Evolutionary conservation across 2,888 invertebrate species (phyloP), one percentile per base, ranked within the genome.

Genomic region (Eristalinus sepulchralis): DNA sequence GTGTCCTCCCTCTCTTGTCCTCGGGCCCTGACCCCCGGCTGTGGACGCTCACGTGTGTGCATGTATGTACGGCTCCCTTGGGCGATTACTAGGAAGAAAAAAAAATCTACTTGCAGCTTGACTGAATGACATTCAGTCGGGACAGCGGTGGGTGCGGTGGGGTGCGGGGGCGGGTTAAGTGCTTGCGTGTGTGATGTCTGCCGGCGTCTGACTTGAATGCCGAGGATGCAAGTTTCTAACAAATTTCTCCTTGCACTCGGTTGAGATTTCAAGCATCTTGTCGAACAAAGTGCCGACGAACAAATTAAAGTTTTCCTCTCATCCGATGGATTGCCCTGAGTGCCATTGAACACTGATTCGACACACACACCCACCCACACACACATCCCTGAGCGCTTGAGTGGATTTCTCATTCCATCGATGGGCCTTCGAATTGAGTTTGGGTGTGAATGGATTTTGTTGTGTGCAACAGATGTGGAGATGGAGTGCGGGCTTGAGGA

Each of bases 271-370:
- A 24, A 57, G 24, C 22, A 53, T 13, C 63, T 20, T 59, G 34
- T 33, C 36, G 34, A 55, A 22, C 27, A 73, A 64, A 13, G 66
- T 36, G 64, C 53, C 62, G 66, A 60, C 70, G 55, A 60, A 53
- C 70, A 80, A 71, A 63, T 55, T 75, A 71, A 86, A 86, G 78
- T 86, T 86, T 77, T 86, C 59, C 77, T 71, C 55, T 31, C 55
- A 59, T 31, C 57, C 24, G 22, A 53, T 17, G 33, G 60, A 72
- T 34, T 47, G 17, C 62, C 47, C 60, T 5, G 73, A 86, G 73
- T 86, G 31, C 73, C 77, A 78, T 86, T 73, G 73, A 78, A 78
- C 64, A 82, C 82, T 86, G 77, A 82, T 86, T 47, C 85, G 82
- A 70, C 84, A 81, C 81, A 27, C 27, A 2, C 5, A 27, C 27